Base-by-base conservation (phyloP, 1,140 invertebrate genomes). In the Apis dorsata region DNA sequence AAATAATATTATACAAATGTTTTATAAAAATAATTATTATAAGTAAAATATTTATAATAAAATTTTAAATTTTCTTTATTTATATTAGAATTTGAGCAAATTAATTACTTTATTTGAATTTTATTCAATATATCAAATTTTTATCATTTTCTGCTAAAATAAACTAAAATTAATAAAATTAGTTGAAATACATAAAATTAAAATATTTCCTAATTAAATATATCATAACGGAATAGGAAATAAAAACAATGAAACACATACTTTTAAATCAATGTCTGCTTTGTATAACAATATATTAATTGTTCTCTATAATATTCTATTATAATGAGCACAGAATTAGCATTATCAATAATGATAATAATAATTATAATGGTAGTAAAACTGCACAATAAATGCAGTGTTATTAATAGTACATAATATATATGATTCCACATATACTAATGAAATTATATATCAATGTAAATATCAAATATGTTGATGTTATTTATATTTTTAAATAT, bases 271-370 rank as follows among this genome's bases (percentile, higher is more conserved):
- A 84, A 79, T 63, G 10, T 74, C 12, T 71, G 63, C 79, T 87
- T 81, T 83, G 80, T 87, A 87, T 87, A 87, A 87, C 86, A 87
- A 87, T 87, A 87, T 87, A 87, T 87, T 87, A 87, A 87, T 80
- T 86, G 77, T 87, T 87, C 78, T 87, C 85, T 87, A 87, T 83
- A 83, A 79, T 86, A 83, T 70, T 34, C 75, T 87, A 59, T 87
- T 74, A 86, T 87, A 87, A 75, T 87, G 86, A 87, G 86, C 86
- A 87, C 65, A 75, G 72, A 83, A 51, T 83, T 82, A 87, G 86
- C 86, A 68, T 83, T 87, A 87, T 84, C 73, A 87, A 57, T 87
- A 87, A 65, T 86, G 84, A 82, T 85, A 80, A 51, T 82, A 87
- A 80, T 87, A 86, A 59, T 53, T 59, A 66, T 84, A 72, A 28